Evolutionary conservation across 2,888 invertebrate species (phyloP), one percentile per base, ranked within the genome.

Genomic region (Sphinx pinastri): DNA sequence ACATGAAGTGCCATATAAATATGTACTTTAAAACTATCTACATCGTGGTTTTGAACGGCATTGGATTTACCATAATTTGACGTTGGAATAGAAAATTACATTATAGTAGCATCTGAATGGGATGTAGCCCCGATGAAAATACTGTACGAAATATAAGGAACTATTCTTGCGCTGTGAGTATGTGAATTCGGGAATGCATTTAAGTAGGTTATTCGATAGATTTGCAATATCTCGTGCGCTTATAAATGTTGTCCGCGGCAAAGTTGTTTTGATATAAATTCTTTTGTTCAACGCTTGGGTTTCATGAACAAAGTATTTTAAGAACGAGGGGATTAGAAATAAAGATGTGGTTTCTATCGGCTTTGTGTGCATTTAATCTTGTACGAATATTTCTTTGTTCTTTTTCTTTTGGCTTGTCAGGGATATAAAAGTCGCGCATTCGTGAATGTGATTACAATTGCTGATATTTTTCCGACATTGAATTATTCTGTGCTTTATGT

Each of bases 21-120:
- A 45, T 60, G 16, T 16, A 60, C 60, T 47, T 47, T 47, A 16
- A 45, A 12, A 45, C 60, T 3, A 45, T 16, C 16, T 10, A 38
- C 25, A 38, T 52, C 19, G 70, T 19, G 47, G 19, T 45, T 70
- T 73, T 66, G 25, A 73, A 74, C 68, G 67, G 63, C 69, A 73
- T 73, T 78, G 72, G 71, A 71, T 76, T 75, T 75, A 76, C 75
- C 79, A 78, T 81, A 82, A 81, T 84, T 81, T 84, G 77, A 82
- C 78, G 81, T 76, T 70, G 71, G 72, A 71, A 78, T 77, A 79
- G 73, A 76, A 76, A 79, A 77, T 80, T 71, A 67, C 75, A 75
- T 72, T 70, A 73, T 73, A 76, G 63, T 72, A 63, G 71, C 71
- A 80, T 73, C 71, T 71, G 69, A 74, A 71, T 54, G 60, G 69